Evolutionary conservation across 2,797 vertebrate genomes (phyloP), one percentile per base, ranked within the genome.

Genomic region (Austrolebias charrua): DNA sequence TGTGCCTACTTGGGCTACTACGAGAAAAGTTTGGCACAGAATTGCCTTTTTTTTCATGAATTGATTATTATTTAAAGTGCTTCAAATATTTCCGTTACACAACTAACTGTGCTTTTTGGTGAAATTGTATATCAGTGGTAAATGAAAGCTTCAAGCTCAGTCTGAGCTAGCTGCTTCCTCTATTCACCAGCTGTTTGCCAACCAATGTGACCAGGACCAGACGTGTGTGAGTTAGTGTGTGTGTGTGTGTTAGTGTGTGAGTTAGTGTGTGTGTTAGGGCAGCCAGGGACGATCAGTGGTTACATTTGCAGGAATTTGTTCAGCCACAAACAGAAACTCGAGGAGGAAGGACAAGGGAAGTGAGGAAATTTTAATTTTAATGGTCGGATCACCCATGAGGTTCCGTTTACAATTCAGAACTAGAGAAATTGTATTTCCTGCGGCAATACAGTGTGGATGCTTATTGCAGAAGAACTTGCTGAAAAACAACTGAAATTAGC

Each of bases 341-440:
- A n/a, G 20, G 19, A 29, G 40, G 33, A 14, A 45, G 46, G n/a
- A 44, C 38, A 9, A 40, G 15, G 51, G 40, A 40, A 40, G 42
- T 54, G 47, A 58, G 59, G 52, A 12, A 53, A 65, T 82, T 83
- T 78, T 60, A 74, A 65, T 80, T 86, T 69, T 76, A 63, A 76
- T 60, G 40, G 67, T 50, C 14, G 15, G 84, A 84, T 87, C 86
- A 86, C 88, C 86, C 83, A 82, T 63, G 76, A 84, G 54, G 66
- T 55, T 62, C 55, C 80, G 65, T 81, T 86, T 85, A 81, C 70
- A 68, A 77, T 60, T 74, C 69, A 68, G 63, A 79, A 79, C 63
- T 6, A 33, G 31, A 33, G 1, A 24, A 24, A 24, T 24, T 24
- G 24, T 24, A 24, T 24, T 24, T 24, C 24, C 24, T 24, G 24